Percentiles rank a stretch among this genome's conserved stretches.
These are phyloP conservation scores for Eurystomus gularis DNA, from an alignment of 2,113 vertebrate species.

Conservation along the genomic window DNA sequence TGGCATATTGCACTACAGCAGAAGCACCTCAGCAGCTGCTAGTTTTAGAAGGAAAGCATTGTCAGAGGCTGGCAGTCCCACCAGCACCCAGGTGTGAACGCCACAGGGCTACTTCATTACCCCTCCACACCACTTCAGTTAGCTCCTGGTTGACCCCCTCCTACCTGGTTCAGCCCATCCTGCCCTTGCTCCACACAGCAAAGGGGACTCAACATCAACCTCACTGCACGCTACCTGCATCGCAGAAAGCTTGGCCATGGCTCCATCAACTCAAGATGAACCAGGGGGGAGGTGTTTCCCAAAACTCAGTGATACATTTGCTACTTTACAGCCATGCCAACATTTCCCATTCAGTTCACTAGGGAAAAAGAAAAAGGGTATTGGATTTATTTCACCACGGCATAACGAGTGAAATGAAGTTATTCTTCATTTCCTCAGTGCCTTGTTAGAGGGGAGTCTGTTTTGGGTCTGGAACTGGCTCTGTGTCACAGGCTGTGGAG, in stretches of 20 bases:
- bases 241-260: not conserved
- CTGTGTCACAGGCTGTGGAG: not conserved
- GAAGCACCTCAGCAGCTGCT: not conserved
- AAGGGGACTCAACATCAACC: not conserved
- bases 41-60: not conserved
- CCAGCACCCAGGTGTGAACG: rapidly evolving
- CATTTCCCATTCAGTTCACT: not conserved
- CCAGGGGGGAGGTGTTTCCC: not conserved
- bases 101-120: not conserved
- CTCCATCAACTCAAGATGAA: not conserved
- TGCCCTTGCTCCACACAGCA: not conserved
- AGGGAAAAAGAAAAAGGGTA: not conserved
- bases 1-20: not conserved
- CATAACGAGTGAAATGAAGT: not conserved
- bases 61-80: not conserved
- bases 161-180: not conserved
- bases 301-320: not conserved
- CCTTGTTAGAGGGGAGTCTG: not conserved
- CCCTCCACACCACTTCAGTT: rapidly evolving
- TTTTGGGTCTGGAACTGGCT: not conserved
- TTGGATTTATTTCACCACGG: not conserved
- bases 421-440: not conserved
- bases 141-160: not conserved
- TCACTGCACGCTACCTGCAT: not conserved
- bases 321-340: not conserved